Evolutionary conservation across 2,113 vertebrate species (phyloP).

Genomic region (Pseudorhombus dupliciocellatus): DNA sequence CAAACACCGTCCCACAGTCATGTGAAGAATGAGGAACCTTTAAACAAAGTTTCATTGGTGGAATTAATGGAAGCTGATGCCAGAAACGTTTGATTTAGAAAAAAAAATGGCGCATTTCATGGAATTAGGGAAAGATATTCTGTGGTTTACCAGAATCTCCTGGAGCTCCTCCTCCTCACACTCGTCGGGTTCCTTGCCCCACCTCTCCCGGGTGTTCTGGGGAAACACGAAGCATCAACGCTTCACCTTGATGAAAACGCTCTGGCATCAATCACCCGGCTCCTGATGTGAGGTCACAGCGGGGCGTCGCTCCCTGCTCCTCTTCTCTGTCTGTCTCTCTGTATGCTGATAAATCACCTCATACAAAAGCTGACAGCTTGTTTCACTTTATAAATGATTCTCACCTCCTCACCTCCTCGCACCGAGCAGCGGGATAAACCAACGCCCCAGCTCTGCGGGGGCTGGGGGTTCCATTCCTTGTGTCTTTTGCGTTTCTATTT

Average conservation of each 20-base stretch:
- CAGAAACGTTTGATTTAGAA: background rate
- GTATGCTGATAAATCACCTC: constrained; percentile 54
- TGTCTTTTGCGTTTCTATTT: background rate
- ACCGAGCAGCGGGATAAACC: background rate
- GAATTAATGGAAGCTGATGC: background rate
- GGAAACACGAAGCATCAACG: constrained; percentile 23
- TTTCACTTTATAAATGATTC: constrained; percentile 45
- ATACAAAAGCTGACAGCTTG: constrained; percentile 48
- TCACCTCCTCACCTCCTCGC: constrained; percentile 26
- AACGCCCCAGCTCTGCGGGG: background rate
- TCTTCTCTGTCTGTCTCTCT: background rate
- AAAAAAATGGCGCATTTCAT: background rate
- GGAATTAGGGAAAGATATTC: background rate
- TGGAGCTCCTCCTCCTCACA: constrained; percentile 84
- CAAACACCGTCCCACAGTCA: no score
- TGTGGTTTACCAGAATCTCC: constrained; percentile 78
- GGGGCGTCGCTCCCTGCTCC: constrained; percentile 23
- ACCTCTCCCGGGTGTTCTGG: constrained; percentile 81
- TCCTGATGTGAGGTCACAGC: constrained; percentile 51
- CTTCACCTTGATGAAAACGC: constrained; percentile 47
- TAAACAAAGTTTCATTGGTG: background rate
- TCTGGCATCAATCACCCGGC: constrained; percentile 47
- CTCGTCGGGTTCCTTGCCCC: constrained; percentile 78
- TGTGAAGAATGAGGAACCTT: background rate
- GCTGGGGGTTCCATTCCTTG: background rate